phyloP scores from a whole-genome alignment of 2,113 vertebrate species.

The Chauna torquata region DNA sequence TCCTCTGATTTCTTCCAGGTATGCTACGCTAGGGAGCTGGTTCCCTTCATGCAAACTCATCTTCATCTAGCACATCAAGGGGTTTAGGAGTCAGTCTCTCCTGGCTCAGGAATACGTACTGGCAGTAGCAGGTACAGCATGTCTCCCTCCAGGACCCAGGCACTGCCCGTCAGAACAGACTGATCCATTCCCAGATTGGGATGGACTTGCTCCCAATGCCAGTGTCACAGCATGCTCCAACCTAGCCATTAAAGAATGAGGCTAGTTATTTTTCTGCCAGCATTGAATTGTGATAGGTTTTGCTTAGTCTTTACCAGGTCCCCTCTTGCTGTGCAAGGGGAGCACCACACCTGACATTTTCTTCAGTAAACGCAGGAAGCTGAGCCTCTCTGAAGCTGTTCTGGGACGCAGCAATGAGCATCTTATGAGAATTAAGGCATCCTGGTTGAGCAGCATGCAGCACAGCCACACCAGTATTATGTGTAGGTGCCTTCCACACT shows the following conservation, averaged over 20 bases:
- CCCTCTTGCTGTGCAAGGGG: neutral
- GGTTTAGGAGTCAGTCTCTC: neutral
- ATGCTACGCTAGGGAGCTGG: neutral
- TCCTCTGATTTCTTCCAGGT: neutral
- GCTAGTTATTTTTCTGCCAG: neutral
- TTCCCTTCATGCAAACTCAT: neutral
- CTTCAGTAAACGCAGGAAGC: neutral
- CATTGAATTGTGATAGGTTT: neutral
- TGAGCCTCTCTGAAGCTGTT: neutral
- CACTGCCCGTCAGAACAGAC: neutral
- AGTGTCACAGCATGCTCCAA: neutral
- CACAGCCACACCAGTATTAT: accelerated
- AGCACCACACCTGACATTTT: neutral
- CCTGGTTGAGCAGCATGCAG: neutral
- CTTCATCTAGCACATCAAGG: neutral
- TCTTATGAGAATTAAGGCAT: neutral
- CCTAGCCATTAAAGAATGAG: neutral
- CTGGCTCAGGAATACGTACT: accelerated
- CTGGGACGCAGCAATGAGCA: neutral
- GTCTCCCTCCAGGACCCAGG: neutral
- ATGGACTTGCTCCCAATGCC: neutral
- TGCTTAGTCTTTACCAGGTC: neutral
- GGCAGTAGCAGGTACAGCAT: neutral
- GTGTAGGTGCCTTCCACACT: neutral
- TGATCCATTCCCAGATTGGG: neutral